phyloP scores from a whole-genome alignment of 2,113 vertebrate genomes.

The Mirounga angustirostris region DNA sequence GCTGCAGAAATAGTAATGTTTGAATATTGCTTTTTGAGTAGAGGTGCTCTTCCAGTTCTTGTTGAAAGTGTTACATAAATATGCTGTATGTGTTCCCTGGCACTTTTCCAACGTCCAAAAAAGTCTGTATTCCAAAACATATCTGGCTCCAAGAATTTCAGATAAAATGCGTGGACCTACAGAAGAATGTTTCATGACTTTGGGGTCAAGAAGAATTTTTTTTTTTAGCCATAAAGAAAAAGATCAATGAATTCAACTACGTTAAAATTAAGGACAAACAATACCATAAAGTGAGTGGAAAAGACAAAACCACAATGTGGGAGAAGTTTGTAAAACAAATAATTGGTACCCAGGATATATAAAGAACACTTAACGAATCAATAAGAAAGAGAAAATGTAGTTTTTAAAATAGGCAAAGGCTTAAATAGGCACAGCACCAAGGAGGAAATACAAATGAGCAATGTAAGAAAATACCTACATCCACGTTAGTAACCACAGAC shows the following conservation, averaged over 20 bases:
- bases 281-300: neutral
- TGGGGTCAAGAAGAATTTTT: neutral
- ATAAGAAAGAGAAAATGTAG: neutral
- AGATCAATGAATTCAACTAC: neutral
- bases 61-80: neutral
- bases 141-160: slow-evolving; percentile 1
- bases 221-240: slow-evolving; percentile 29
- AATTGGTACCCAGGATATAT: neutral
- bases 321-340: neutral
- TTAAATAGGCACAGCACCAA: neutral
- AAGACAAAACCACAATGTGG: neutral
- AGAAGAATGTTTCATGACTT: neutral
- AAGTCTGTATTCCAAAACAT: neutral
- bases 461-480: neutral
- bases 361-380: neutral
- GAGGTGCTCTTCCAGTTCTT: neutral
- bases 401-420: neutral
- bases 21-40: neutral
- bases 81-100: neutral
- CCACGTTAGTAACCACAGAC: neutral
- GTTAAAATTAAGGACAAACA: neutral
- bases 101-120: neutral
- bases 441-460: neutral
- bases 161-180: neutral
- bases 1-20: neutral